Evolutionary conservation across 1,140 invertebrate genomes (phyloP), one percentile per base, ranked within the genome.

Genomic region (Microvelia longipes): DNA sequence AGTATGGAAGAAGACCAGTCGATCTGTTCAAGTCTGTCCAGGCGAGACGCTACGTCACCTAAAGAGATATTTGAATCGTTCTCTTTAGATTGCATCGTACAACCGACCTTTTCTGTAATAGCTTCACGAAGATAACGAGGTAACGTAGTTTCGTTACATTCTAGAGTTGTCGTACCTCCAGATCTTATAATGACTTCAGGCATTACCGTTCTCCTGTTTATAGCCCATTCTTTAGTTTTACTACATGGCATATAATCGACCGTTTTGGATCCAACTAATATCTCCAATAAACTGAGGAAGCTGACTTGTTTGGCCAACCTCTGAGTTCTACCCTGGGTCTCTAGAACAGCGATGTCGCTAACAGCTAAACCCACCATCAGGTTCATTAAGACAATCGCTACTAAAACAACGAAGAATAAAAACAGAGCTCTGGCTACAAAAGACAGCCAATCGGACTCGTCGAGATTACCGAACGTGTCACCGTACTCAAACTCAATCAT

Each of bases 401-500:
- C 76, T 11, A 80, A 73, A 28, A 82, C 71, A 26, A 81, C 71
- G 72, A 81, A 80, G 1, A 63, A 72, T 66, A 70, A 71, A 72
- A 74, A 76, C 24, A 77, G 72, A 2, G 75, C 72, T 72, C 78
- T 75, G 66, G 69, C 75, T 28, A 76, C 69, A 74, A 76, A 70
- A 71, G 73, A 67, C 5, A 70, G 35, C n/a, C 29, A 19, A 68
- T 61, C 66, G 35, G 68, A 14, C 11, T 67, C 73, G 15, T 70
- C 64, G 0, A 68, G 65, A 5, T 70, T 68, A 2, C 75, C 71
- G 74, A 83, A 82, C 28, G 80, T 74, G 28, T 76, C 75, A 24
- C 75, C 74, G 72, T 83, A 85, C 71, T 85, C 82, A 71, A 83
- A 82, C 74, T 85, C 85, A n/a, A 83, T 83, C 73, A 82, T 83